Conservation (phyloP, 1,140 invertebrate species). For the Drosophila ambigua region DNA sequence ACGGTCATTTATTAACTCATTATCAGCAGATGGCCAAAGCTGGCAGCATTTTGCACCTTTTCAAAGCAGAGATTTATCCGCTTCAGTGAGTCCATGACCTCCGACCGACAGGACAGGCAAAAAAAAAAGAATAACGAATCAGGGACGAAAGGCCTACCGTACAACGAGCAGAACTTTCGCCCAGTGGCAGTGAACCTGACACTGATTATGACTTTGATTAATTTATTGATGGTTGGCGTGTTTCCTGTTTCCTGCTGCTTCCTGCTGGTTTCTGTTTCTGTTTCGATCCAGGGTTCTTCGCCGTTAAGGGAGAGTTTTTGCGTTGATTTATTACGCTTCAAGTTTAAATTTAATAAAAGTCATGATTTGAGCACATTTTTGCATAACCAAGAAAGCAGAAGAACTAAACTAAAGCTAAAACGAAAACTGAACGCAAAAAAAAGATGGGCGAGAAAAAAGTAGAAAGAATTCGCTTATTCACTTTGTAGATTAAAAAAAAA, state of each 20-base stretch:
- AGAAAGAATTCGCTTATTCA: conserved; percentile 74
- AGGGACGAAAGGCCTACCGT: conserved; percentile 26
- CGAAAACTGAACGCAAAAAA: conserved; percentile 35
- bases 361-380: conserved; percentile 65
- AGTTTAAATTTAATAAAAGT: conserved; percentile 83
- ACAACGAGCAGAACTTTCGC: conserved; percentile 58
- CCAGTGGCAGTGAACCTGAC: conserved; percentile 76
- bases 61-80: conserved; percentile 45
- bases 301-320: conserved; percentile 33
- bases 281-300: conserved; percentile 26
- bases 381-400: conserved; percentile 40
- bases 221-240: conserved; percentile 84
- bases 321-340: conserved; percentile 78
- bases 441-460: conserved; percentile 18
- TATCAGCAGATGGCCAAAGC: conserved; percentile 58
- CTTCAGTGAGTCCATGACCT: conserved; percentile 31
- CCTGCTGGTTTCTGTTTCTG: conserved; percentile 8
- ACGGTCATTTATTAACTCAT: conserved; percentile 79
- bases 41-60: conserved; percentile 70
- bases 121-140: conserved; percentile 4
- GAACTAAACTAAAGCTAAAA: conserved; percentile 39
- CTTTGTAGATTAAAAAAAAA: conserved; percentile 75
- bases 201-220: conserved; percentile 84
- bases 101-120: background rate
- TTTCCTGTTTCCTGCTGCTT: conserved; percentile 62